These are phyloP conservation scores for Cepaea nemoralis DNA, from an alignment of 1,140 invertebrate genomes.

Conservation along the genomic window DNA sequence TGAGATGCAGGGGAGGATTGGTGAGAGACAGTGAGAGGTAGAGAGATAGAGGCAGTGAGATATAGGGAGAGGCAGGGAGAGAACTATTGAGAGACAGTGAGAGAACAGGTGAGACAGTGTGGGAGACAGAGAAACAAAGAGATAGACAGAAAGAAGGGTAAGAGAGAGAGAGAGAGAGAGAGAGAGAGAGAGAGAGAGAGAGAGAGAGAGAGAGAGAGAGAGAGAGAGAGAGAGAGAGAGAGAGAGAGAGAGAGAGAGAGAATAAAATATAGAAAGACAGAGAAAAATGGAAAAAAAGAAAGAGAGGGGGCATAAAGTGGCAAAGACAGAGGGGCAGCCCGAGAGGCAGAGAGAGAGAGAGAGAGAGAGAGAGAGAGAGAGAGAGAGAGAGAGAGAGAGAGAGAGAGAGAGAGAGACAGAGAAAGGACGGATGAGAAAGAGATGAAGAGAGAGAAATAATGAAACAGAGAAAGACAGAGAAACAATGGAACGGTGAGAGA, in stretches of 20 bases:
- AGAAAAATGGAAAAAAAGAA: no score
- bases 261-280: no score
- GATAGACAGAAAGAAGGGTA: no score
- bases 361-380: neutral
- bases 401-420: constrained; percentile 30
- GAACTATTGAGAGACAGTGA: no score
- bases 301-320: neutral
- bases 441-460: neutral
- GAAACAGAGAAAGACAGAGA: constrained; percentile 9
- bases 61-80: no score
- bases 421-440: neutral
- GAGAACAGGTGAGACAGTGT: no score
- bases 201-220: neutral
- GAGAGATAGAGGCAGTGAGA: no score
- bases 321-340: neutral
- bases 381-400: constrained; percentile 6
- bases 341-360: neutral
- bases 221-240: no score
- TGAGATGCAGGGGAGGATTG: no score
- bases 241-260: neutral
- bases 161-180: neutral
- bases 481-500: no score
- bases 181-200: neutral
- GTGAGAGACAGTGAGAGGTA: no score
- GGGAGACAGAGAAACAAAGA: no score